Conservation (phyloP, 2,113 vertebrate genomes). For the Bos javanicus region DNA sequence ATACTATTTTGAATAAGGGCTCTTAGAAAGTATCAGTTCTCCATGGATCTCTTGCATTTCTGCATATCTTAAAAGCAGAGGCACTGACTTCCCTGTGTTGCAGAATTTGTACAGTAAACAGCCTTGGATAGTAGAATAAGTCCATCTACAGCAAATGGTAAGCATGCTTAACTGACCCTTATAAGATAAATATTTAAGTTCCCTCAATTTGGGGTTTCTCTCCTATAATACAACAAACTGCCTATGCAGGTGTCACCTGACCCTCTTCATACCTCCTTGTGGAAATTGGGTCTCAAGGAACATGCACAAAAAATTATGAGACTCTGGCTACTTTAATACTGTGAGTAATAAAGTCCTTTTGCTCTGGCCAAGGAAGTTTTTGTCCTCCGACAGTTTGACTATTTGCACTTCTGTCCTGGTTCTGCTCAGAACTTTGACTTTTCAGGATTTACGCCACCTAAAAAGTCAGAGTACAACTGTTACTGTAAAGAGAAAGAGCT, state of each 20-base stretch:
- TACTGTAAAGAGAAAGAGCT: constrained; percentile 7
- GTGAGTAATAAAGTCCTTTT: background rate
- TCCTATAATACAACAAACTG: background rate
- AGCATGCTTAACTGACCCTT: background rate
- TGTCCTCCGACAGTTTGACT: background rate
- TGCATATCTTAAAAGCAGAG: background rate
- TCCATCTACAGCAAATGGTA: background rate
- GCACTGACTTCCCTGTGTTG: background rate
- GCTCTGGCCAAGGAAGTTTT: background rate
- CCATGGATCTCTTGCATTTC: background rate
- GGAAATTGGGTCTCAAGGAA: background rate
- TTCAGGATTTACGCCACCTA: background rate
- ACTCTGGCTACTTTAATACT: background rate
- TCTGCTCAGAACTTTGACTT: constrained; percentile 14
- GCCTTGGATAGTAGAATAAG: background rate
- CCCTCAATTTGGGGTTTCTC: background rate
- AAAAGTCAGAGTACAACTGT: background rate
- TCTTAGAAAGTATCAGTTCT: background rate
- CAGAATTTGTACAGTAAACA: background rate
- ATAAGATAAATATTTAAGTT: background rate
- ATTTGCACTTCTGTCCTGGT: background rate
- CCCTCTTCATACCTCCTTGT: background rate
- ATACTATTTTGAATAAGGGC: background rate
- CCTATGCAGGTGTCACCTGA: background rate
- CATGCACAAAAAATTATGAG: background rate